These are phyloP conservation scores for Yponomeuta cagnagella DNA, from an alignment of 2,888 invertebrate species.

Conservation along the genomic window DNA sequence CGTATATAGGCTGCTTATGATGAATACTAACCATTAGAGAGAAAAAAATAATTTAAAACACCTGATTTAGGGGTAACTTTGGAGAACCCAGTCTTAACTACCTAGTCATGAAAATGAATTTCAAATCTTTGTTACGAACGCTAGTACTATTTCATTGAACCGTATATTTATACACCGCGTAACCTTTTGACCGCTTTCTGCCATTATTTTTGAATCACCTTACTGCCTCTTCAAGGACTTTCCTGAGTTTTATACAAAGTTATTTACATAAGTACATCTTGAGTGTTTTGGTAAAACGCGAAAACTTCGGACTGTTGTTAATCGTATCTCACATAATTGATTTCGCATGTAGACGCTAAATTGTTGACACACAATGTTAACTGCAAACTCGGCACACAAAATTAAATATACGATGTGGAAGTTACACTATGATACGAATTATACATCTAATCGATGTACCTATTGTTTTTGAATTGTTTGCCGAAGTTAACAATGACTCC, in stretches of 20 bases:
- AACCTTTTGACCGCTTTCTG: conserved; percentile 4
- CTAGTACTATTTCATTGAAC: neutral
- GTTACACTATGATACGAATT: neutral
- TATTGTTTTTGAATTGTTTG: neutral
- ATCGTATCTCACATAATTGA: neutral
- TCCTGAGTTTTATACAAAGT: neutral
- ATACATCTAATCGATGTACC: neutral
- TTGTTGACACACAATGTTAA: neutral
- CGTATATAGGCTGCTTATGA: too few species aligned
- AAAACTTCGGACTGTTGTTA: neutral
- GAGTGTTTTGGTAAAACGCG: neutral
- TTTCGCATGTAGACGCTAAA: neutral
- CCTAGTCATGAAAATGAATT: neutral
- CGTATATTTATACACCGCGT: conserved; percentile 1
- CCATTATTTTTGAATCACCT: conserved; percentile 1
- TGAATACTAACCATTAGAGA: too few species aligned
- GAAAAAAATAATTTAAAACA: too few species aligned
- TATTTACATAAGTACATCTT: neutral
- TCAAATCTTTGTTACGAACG: neutral
- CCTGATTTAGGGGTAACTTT: too few species aligned
- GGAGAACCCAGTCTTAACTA: neutral
- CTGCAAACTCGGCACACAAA: neutral
- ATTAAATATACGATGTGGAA: neutral
- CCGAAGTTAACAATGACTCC: neutral
- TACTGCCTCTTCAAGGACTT: neutral